Evolutionary conservation across 2,797 vertebrate genomes (phyloP).

Genomic region (Chelon labrosus): DNA sequence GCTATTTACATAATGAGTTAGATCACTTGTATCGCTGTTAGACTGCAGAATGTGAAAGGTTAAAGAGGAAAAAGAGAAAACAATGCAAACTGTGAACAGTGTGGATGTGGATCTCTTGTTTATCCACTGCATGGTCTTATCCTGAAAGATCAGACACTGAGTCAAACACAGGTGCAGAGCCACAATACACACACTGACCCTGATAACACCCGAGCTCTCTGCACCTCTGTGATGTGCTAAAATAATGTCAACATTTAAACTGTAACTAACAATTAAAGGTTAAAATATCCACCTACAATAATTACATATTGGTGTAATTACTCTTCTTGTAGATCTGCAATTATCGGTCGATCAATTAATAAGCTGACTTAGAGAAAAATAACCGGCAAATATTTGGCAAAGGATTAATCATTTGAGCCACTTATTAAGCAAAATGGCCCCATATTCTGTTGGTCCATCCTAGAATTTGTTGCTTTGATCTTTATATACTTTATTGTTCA

Average conservation of each 20-base stretch:
- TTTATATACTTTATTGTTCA: neutral
- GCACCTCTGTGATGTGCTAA: neutral
- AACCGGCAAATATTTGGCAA: neutral
- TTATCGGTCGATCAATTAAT: neutral
- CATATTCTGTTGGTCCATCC: neutral
- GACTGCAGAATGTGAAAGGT: constrained; percentile 22
- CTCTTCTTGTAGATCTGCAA: neutral
- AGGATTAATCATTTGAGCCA: neutral
- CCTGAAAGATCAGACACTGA: constrained; percentile 8
- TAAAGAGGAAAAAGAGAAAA: constrained; percentile 15
- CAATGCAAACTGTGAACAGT: constrained; percentile 2
- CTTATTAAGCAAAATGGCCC: neutral
- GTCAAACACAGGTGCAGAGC: constrained; percentile 7
- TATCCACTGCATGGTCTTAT: constrained; percentile 15
- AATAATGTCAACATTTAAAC: neutral
- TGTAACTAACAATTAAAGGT: neutral
- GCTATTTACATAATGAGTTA: constrained; percentile 46
- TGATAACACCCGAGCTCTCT: neutral
- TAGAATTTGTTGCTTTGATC: neutral
- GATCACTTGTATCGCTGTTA: constrained; percentile 13
- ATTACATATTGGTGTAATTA: neutral
- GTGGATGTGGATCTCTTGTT: constrained; percentile 13
- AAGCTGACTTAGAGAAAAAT: neutral
- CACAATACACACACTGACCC: constrained; percentile 8
- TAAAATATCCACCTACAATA: neutral